These are phyloP conservation scores for Hyperoodon ampullatus DNA, from an alignment of 2,113 vertebrate genomes.

Conservation along the genomic window DNA sequence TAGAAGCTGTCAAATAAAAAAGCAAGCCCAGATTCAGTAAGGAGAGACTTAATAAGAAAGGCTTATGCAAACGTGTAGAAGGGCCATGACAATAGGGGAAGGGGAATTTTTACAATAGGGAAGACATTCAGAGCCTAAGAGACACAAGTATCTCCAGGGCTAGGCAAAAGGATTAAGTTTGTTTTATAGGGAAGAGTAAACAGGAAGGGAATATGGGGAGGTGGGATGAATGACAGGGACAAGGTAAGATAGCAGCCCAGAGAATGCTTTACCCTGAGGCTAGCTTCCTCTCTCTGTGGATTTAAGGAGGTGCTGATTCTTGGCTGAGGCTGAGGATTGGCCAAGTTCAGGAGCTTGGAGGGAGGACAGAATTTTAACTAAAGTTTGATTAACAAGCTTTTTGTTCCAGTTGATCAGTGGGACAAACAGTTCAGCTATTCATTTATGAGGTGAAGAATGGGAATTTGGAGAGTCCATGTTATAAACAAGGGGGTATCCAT, in stretches of 20 bases:
- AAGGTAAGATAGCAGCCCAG: neutral
- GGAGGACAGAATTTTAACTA: neutral
- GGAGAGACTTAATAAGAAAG: neutral
- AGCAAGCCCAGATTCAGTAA: neutral
- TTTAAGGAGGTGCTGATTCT: neutral
- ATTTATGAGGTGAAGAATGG: neutral
- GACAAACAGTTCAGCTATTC: neutral
- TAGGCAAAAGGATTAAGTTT: neutral
- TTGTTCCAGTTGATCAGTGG: neutral
- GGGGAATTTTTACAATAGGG: accelerated
- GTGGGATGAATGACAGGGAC: no score
- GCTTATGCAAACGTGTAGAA: neutral
- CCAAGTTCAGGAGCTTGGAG: neutral
- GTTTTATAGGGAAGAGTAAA: neutral
- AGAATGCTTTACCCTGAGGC: neutral
- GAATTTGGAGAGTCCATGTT: neutral
- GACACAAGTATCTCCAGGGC: neutral
- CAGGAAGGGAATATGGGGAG: neutral
- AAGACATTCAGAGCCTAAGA: neutral
- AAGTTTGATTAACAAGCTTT: neutral
- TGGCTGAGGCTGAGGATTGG: neutral
- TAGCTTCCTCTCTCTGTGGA: neutral
- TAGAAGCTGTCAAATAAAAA: neutral
- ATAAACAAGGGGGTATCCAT: neutral
- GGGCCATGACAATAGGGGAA: accelerated